A percentile compares a stretch with the other conserved stretches of the same genome.
phyloP scores from a whole-genome alignment of 2,888 invertebrate genomes.

The Tachina lurida region DNA sequence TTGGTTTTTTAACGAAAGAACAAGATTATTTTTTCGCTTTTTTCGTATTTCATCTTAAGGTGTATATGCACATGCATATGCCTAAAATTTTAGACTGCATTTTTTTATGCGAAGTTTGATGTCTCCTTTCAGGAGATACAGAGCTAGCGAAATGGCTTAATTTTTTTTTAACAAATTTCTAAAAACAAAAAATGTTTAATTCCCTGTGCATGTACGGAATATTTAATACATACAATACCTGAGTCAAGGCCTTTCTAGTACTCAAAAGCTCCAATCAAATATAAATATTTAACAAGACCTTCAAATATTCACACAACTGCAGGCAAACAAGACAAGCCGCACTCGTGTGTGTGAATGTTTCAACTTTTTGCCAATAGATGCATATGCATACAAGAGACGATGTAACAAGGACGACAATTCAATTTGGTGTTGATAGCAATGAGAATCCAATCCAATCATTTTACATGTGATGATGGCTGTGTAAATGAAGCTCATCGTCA shows the following conservation, averaged over 20 bases:
- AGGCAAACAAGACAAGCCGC: neutral
- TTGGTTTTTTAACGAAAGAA: no score
- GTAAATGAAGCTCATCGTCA: conserved; percentile 1
- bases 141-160: no score
- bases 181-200: neutral
- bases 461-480: conserved; percentile 43
- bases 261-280: neutral
- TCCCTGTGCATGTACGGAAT: neutral
- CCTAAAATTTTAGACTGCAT: no score
- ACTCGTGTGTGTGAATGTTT: neutral
- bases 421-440: conserved; percentile 60
- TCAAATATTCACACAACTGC: neutral
- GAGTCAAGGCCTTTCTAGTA: neutral
- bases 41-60: no score
- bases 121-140: no score
- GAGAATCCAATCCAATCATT: conserved; percentile 62
- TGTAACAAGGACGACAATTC: conserved; percentile 52
- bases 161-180: no score
- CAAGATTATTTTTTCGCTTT: no score
- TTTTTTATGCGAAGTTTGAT: no score
- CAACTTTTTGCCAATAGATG: neutral
- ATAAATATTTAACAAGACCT: neutral
- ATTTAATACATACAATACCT: neutral
- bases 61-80: no score
- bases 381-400: neutral